Conservation (phyloP, 2,888 invertebrate species). For the Nymphalis c-album region DNA sequence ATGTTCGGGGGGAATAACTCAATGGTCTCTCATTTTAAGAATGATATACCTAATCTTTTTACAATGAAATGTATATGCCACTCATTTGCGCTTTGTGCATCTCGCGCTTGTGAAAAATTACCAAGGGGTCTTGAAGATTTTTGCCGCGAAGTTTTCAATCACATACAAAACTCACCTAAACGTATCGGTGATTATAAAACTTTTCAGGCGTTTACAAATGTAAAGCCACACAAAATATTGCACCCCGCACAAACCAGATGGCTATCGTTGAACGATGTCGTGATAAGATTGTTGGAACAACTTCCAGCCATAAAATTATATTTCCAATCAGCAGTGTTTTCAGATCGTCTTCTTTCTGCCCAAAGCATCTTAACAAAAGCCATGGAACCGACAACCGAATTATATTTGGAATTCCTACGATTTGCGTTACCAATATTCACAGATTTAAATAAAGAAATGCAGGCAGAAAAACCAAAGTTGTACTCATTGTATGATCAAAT, state of each 20-base stretch:
- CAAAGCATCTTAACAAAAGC: background rate
- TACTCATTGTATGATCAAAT: background rate
- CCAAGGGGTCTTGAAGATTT: constrained; percentile 37
- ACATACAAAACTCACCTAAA: constrained; percentile 34
- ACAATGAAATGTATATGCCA: constrained; percentile 32
- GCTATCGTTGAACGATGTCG: background rate
- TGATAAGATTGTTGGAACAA: background rate
- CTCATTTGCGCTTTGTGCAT: constrained; percentile 12
- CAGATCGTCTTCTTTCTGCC: background rate
- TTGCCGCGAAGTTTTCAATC: constrained; percentile 34
- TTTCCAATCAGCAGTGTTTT: background rate
- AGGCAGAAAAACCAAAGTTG: constrained; percentile 35
- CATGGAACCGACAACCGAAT: constrained; percentile 34
- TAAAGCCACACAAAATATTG: constrained; percentile 29
- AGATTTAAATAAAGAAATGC: constrained; percentile 41
- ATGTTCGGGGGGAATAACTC: constrained; percentile 42
- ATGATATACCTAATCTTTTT: constrained; percentile 33
- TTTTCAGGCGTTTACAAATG: constrained; percentile 23
- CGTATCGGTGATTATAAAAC: constrained; percentile 25
- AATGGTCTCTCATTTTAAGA: constrained; percentile 34
- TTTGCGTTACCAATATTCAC: constrained; percentile 37
- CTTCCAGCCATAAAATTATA: background rate
- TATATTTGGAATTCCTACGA: constrained; percentile 35
- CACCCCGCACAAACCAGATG: constrained; percentile 36
- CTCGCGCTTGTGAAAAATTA: constrained; percentile 28